Conservation (phyloP, 2,113 vertebrate genomes). For the Silurus asotus region DNA sequence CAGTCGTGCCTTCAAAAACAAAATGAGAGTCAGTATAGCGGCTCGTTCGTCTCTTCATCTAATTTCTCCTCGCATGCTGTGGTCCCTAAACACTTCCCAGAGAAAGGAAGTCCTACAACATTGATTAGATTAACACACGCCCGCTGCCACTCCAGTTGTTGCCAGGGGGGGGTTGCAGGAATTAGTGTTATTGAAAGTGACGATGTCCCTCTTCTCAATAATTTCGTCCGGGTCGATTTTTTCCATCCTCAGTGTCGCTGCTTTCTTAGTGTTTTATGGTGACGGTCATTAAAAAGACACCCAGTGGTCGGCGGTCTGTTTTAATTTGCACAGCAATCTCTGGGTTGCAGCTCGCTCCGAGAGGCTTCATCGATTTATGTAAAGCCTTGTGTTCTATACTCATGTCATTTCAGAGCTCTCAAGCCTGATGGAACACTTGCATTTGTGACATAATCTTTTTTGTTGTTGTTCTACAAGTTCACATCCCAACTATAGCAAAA, state of each 20-base stretch:
- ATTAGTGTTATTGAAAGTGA: constrained; percentile 27
- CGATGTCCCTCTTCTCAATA: constrained; percentile 3
- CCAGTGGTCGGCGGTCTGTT: background rate
- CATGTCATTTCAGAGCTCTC: background rate
- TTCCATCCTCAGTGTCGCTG: background rate
- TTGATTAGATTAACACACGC: constrained; percentile 6
- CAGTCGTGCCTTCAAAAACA: background rate
- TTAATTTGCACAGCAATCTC: constrained; percentile 17
- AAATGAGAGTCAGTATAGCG: background rate
- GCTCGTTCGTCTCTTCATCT: background rate
- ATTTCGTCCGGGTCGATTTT: constrained; percentile 24
- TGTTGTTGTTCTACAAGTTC: background rate
- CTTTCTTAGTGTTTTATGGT: constrained; percentile 3
- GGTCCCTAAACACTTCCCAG: background rate
- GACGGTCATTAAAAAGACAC: constrained; percentile 18
- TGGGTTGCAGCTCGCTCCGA: background rate
- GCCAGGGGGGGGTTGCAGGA: background rate
- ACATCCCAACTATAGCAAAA: background rate
- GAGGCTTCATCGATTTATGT: background rate
- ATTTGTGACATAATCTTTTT: background rate
- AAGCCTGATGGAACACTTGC: background rate
- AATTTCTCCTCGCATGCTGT: background rate
- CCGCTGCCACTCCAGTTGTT: constrained; percentile 4
- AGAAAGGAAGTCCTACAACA: background rate
- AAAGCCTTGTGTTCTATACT: background rate